Evolutionary conservation across 2,113 vertebrate species (phyloP).

Genomic region (Cottus gobio): DNA sequence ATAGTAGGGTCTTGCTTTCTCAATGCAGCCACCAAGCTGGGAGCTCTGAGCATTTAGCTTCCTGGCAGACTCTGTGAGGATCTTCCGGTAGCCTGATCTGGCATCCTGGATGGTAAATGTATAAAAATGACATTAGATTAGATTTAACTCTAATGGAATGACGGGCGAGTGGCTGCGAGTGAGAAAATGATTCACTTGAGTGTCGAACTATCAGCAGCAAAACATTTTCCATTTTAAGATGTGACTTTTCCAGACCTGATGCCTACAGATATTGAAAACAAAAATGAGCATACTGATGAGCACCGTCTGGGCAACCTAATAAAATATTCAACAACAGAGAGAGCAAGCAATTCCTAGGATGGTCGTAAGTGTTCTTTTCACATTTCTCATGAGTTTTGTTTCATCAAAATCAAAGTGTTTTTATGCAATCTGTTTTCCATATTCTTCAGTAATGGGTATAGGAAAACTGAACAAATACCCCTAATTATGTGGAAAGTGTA

Average conservation of each 20-base stretch:
- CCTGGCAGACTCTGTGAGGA: constrained; percentile 92
- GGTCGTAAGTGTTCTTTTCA: not conserved
- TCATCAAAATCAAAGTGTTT: constrained; percentile 31
- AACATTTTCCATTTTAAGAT: constrained; percentile 27
- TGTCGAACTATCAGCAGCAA: not conserved
- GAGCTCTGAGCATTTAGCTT: constrained; percentile 93
- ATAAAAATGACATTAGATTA: constrained; percentile 53
- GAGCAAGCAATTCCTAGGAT: not conserved
- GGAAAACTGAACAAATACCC: not conserved
- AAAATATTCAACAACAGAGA: constrained; percentile 50
- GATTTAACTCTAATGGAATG: constrained; percentile 48
- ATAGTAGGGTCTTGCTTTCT: constrained; percentile 94
- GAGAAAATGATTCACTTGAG: constrained; percentile 7
- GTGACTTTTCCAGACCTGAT: not conserved
- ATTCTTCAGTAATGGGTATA: not conserved
- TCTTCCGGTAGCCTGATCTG: constrained; percentile 91
- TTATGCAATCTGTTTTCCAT: constrained; percentile 6
- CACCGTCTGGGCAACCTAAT: constrained; percentile 6
- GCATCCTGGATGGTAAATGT: constrained; percentile 85
- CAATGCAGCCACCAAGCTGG: constrained; percentile 91
- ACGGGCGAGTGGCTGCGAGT: constrained; percentile 2
- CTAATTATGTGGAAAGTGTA: not conserved
- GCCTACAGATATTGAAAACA: constrained; percentile 15
- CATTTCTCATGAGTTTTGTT: constrained; percentile 26
- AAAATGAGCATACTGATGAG: constrained; percentile 46